Percentiles rank a stretch among this genome's conserved stretches.
Evolutionary conservation across 2,797 vertebrate genomes (phyloP).

Genomic region (Taeniopygia guttata): DNA sequence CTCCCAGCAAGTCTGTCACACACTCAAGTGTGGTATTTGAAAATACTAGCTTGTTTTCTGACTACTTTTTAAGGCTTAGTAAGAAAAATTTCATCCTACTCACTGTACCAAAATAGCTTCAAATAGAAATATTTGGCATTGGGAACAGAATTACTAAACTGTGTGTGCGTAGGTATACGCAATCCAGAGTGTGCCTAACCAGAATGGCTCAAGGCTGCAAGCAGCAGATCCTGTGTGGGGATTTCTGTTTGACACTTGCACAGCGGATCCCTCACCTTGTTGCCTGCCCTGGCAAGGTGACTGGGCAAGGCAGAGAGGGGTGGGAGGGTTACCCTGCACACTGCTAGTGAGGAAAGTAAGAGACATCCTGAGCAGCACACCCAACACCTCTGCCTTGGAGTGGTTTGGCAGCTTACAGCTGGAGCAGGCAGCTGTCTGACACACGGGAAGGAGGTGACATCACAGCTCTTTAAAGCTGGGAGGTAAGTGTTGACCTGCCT

Average conservation of each 20-base stretch:
- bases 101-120: not conserved
- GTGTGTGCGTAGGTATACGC: accelerated
- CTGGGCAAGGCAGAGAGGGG: not conserved
- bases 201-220: not conserved
- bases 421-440: not conserved
- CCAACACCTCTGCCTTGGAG: not conserved
- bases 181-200: not conserved
- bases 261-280: not conserved
- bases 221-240: not conserved
- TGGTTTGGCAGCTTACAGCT: not conserved
- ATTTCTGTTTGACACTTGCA: not conserved
- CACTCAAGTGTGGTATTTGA: not conserved
- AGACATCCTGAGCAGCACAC: not conserved
- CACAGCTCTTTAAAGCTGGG: not conserved
- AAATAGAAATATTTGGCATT: conserved; percentile 21
- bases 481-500: not conserved
- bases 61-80: not conserved
- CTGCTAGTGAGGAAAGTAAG: not conserved
- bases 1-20: conserved; percentile 9
- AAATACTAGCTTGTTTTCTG: not conserved
- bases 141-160: not conserved
- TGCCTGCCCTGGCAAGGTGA: not conserved
- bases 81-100: conserved; percentile 24
- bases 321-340: accelerated
- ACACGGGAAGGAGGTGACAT: not conserved